These are phyloP conservation scores for Alca torda DNA, from an alignment of 2,797 vertebrate genomes.

Conservation along the genomic window DNA sequence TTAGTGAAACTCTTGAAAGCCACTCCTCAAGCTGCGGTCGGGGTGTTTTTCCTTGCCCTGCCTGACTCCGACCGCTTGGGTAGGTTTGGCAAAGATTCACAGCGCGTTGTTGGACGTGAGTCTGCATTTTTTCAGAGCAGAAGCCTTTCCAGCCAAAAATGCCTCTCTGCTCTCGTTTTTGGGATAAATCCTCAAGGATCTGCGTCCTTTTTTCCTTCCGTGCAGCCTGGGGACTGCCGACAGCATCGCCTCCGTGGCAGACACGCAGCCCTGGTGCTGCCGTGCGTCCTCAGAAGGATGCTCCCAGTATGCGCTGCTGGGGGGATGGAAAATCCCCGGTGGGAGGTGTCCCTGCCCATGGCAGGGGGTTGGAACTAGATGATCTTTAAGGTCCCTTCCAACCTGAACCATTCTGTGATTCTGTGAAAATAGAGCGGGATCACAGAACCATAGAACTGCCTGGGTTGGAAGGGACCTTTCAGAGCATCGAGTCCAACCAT, in stretches of 20 bases:
- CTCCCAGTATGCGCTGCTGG: not conserved
- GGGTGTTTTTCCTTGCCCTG: not conserved
- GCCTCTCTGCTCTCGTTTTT: not conserved
- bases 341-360: no score
- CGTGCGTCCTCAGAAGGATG: not conserved
- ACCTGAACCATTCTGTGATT: no score
- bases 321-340: not conserved
- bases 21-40: not conserved
- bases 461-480: no score
- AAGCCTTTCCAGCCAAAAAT: not conserved
- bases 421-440: not conserved
- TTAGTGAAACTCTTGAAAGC: not conserved
- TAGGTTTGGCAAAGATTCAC: not conserved
- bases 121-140: not conserved
- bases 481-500: no score
- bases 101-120: not conserved
- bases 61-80: not conserved
- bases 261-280: not conserved
- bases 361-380: no score
- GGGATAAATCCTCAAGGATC: not conserved
- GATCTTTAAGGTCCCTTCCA: no score
- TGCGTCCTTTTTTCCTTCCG: not conserved
- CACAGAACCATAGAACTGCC: not conserved
- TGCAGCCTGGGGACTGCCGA: not conserved
- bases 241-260: not conserved